Conservation (phyloP, 2,797 vertebrate species). For the Adrianichthys oophorus region DNA sequence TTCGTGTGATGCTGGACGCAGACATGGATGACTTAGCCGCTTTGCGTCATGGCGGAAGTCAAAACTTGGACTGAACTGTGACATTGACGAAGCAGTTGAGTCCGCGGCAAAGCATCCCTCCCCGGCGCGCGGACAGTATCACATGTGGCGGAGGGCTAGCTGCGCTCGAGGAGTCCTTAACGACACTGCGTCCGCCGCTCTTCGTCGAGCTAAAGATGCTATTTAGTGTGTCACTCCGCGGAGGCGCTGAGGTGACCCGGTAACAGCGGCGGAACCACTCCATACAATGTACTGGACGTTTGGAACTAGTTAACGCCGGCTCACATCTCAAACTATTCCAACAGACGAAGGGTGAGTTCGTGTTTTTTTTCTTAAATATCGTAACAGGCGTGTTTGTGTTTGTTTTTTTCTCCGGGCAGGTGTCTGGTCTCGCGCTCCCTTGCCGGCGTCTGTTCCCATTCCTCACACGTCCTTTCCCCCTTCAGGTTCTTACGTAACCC, state of each 20-base stretch:
- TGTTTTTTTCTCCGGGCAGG: slow-evolving; percentile 27
- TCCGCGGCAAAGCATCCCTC: slow-evolving; percentile 21
- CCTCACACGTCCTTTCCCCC: slow-evolving; percentile 32
- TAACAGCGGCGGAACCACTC: slow-evolving; percentile 40
- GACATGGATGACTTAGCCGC: slow-evolving; percentile 30
- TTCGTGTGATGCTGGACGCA: slow-evolving; percentile 42
- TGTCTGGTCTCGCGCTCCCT: slow-evolving; percentile 14
- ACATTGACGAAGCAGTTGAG: slow-evolving; percentile 20
- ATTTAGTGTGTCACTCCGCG: slow-evolving; percentile 15
- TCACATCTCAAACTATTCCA: background rate
- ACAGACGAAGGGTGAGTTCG: background rate
- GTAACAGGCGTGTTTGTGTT: background rate
- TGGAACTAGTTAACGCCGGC: slow-evolving; percentile 1
- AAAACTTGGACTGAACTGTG: slow-evolving; percentile 33
- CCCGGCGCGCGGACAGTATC: slow-evolving; percentile 24
- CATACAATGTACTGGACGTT: slow-evolving; percentile 35
- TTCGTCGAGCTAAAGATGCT: slow-evolving; percentile 42
- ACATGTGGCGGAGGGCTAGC: slow-evolving; percentile 28
- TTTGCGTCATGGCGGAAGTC: slow-evolving; percentile 41
- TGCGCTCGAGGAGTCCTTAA: slow-evolving; percentile 1
- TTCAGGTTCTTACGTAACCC: slow-evolving; percentile 70
- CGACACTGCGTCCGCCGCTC: background rate
- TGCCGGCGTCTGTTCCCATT: slow-evolving; percentile 19
- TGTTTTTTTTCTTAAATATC: background rate
- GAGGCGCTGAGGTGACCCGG: slow-evolving; percentile 30